Percentiles rank a stretch among this genome's conserved stretches.
Evolutionary conservation across 1,140 invertebrate species (phyloP).

Genomic region (Leptoteleia sp.): DNA sequence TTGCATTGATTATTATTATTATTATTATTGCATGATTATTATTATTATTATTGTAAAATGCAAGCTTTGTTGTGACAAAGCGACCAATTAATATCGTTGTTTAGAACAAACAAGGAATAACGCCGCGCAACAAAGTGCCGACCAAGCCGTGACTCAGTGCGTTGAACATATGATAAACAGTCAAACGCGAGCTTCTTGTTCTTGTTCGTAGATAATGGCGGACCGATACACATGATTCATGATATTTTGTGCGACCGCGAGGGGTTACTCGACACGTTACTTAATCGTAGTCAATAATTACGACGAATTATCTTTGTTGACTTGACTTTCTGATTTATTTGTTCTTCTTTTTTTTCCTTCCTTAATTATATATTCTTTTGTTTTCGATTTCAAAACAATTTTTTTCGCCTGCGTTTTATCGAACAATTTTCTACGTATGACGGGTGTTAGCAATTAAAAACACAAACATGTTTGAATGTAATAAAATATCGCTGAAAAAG

Average conservation of each 20-base stretch:
- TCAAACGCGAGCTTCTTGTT: slow-evolving; percentile 49
- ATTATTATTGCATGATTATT: no score
- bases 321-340: slow-evolving; percentile 1
- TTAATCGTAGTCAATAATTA: slow-evolving; percentile 20
- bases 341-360: no score
- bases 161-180: slow-evolving; percentile 62
- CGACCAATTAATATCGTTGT: slow-evolving; percentile 25
- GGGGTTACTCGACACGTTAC: slow-evolving; percentile 9
- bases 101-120: slow-evolving; percentile 44
- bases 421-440: no score
- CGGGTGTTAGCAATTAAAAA: no score
- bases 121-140: slow-evolving; percentile 66
- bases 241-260: slow-evolving; percentile 6
- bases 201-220: slow-evolving; percentile 26
- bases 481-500: no score
- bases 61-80: slow-evolving; percentile 14
- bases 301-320: slow-evolving; percentile 1
- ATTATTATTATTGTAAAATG: neutral
- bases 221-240: slow-evolving; percentile 37
- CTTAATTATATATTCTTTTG: no score
- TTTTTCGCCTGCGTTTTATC: no score
- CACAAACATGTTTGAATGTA: no score
- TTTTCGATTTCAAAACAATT: no score
- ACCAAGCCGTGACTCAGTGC: slow-evolving; percentile 69
- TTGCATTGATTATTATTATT: no score